These are phyloP conservation scores for Brassicogethes aeneus DNA, from an alignment of 2,888 invertebrate genomes.

Conservation along the genomic window DNA sequence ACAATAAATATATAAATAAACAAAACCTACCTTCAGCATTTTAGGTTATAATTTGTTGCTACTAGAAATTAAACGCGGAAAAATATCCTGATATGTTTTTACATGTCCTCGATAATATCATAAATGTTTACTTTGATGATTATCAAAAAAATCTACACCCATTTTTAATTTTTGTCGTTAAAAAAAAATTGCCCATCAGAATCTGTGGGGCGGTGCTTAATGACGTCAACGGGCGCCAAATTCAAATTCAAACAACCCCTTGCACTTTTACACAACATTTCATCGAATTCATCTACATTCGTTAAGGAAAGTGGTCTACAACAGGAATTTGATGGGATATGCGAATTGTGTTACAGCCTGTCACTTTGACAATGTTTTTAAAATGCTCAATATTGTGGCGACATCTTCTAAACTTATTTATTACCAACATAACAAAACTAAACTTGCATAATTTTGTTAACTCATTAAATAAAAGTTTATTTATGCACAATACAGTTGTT, in stretches of 20 bases:
- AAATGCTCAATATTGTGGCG: no score
- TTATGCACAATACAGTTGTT: no score
- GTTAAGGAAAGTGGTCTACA: no score
- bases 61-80: neutral
- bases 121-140: neutral
- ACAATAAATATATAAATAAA: slow-evolving; percentile 10
- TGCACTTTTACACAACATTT: no score
- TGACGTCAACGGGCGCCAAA: neutral
- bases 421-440: no score
- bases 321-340: no score
- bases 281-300: no score
- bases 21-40: slow-evolving; percentile 30
- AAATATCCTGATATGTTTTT: slow-evolving; percentile 4
- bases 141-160: neutral
- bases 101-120: slow-evolving; percentile 6
- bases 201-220: neutral
- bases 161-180: neutral
- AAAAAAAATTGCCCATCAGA: neutral
- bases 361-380: no score
- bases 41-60: slow-evolving; percentile 11
- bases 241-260: neutral
- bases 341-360: no score
- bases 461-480: no score
- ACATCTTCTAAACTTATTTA: no score
- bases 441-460: no score